A percentile compares a stretch with the other conserved stretches of the same genome.
Evolutionary conservation across 2,888 invertebrate species (phyloP).

Genomic region (Fissipunctia ypsillon): DNA sequence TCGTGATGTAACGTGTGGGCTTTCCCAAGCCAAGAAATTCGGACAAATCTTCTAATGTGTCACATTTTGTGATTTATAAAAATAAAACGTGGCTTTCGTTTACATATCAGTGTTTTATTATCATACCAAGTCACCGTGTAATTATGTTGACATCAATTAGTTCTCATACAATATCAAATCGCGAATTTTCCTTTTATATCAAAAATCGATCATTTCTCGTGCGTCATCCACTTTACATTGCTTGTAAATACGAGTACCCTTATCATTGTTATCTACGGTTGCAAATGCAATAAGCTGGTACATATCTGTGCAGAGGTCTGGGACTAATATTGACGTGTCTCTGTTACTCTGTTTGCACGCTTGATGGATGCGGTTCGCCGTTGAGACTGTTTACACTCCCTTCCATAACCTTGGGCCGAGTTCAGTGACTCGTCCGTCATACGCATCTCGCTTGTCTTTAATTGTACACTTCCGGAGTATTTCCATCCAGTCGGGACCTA

Average conservation of each 20-base stretch:
- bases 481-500: constrained; percentile 82
- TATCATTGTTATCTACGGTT: constrained; percentile 71
- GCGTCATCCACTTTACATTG: constrained; percentile 58
- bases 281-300: constrained; percentile 72
- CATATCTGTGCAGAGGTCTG: constrained; percentile 42
- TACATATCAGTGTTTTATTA: constrained; percentile 9
- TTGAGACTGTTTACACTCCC: constrained; percentile 79
- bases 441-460: constrained; percentile 77
- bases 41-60: constrained; percentile 68
- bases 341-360: constrained; percentile 82
- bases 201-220: constrained; percentile 50
- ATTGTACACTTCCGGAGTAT: constrained; percentile 85
- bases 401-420: constrained; percentile 84
- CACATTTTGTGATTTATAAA: constrained; percentile 50
- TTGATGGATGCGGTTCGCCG: constrained; percentile 83
- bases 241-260: constrained; percentile 59
- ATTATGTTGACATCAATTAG: constrained; percentile 25
- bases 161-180: not conserved
- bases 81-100: constrained; percentile 30
- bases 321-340: constrained; percentile 81
- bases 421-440: constrained; percentile 82
- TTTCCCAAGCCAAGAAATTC: constrained; percentile 74
- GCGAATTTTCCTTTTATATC: constrained; percentile 23
- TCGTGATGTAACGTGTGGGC: constrained; percentile 75
- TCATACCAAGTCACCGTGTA: constrained; percentile 11